Evolutionary conservation across 92 coral and sea anemone genomes (phyloP), one percentile per base, ranked within the genome.

Genomic region (Epizoanthus fatuus): DNA sequence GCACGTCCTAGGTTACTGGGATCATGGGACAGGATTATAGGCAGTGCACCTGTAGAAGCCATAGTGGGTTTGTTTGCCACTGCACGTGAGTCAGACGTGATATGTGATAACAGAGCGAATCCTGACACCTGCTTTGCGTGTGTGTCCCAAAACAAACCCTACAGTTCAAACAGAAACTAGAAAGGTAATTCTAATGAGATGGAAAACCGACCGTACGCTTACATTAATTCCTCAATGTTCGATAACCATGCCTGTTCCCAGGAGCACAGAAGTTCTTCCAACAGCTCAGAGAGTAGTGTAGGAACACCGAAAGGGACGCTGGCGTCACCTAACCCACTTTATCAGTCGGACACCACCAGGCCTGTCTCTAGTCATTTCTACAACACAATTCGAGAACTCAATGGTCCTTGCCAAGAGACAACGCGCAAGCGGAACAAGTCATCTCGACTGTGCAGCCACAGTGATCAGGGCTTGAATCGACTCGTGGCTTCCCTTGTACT

Each of bases 141-240:
- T 49, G 53, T 49, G 13, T 49, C 53, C 14, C 53, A 49, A 49
- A 8, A 49, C 53, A 9, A 49, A 17, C 55, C 19, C 17, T 20
- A 40, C n/a, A 52, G 1, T 59, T 76, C 55, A 75, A 7, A 76
- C 68, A 40, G 81, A n/a, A 58, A 22, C 0, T 22, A 22, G 25
- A 22, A 22, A 76, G 17, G 35, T 39, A 9, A 17, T 10, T 22
- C 9, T 25, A 40, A n/a, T 40, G 49, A 77, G 42, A 77, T 77
- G 82, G 82, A 77, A 14, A 69, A 60, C 42, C 20, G 57, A 19
- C 15, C 51, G 1, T 35, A 56, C 40, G 39, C 56, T 56, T 77
- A 77, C 25, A 77, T 77, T 39, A 77, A 77, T 22, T 44, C 70
- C 22, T 17, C 82, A 60, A 77, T 77, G 82, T 77, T 77, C 38